Base-by-base conservation (phyloP, 2,888 invertebrate species). In the Hylaea fasciaria region DNA sequence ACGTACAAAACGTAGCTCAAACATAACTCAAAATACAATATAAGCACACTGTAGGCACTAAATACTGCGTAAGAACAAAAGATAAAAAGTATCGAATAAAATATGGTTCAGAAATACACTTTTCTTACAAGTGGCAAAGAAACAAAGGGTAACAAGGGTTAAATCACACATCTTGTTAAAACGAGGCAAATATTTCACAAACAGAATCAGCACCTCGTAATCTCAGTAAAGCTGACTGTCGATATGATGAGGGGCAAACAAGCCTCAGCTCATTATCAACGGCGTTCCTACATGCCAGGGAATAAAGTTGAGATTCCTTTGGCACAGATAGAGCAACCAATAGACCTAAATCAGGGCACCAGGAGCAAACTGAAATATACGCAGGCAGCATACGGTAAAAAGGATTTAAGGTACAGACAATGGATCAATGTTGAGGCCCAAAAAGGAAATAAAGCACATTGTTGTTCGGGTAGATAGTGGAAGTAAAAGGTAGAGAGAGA, bases 351-450 rank as follows among this genome's bases (percentile, higher is more conserved):
- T 74, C 70, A 73, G 66, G 63, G 49, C 69, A 74, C 69, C 75
- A 78, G 77, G 75, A 79, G 78, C 80, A 86, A 84, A 86, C 81
- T 76, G 67, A 63, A 66, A 67, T 71, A 73, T 70, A 85, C 85
- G 85, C 79, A 78, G 69, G 70, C 77, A 65, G 81, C 79, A 86
- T 86, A 81, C 78, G 69, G 71, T 70, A 76, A 77, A 81, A 82
- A 78, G 77, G 76, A 74, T 74, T 37, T 76, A 66, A 60, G 52
- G 35, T 67, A 74, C 77, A 74, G 77, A 80, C 74, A 80, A 75
- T 73, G 71, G 70, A 72, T 73, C 51, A 51, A 57, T 58, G 28
- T 48, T 28, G 32, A 35, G 32, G 1, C 10, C 9, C 9, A 32
- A 32, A 32, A 32, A 32, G 10, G 32, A 7, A 7, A 9, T 32